Evolutionary conservation across 2,113 vertebrate species (phyloP).

Genomic region (Eulemur macaco): DNA sequence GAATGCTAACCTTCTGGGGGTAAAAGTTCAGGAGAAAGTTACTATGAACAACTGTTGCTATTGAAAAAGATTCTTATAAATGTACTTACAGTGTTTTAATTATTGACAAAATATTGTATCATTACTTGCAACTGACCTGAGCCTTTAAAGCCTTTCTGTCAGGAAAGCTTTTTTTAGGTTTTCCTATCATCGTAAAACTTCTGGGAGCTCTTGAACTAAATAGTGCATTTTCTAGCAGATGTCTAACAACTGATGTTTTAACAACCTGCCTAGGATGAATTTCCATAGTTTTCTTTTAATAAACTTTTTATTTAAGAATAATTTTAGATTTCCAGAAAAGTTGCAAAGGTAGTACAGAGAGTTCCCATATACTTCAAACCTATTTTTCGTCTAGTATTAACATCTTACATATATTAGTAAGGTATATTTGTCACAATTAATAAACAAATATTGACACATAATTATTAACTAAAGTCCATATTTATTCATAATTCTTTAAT

Average conservation of each 20-base stretch:
- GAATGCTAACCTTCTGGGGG: constrained; percentile 92
- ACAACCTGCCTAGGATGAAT: constrained; percentile 38
- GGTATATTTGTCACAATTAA: neutral
- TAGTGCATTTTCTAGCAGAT: constrained; percentile 50
- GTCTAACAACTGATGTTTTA: constrained; percentile 46
- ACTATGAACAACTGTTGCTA: constrained; percentile 87
- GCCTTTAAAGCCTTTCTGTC: constrained; percentile 66
- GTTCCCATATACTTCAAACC: neutral
- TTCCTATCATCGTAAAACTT: constrained; percentile 59
- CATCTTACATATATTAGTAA: neutral
- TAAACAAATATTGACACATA: neutral
- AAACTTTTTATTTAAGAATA: constrained; percentile 33
- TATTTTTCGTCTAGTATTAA: neutral
- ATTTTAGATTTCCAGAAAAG: constrained; percentile 36
- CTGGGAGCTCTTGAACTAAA: constrained; percentile 57
- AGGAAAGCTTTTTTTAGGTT: constrained; percentile 55
- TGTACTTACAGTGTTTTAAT: constrained; percentile 72
- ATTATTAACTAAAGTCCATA: constrained; percentile 8
- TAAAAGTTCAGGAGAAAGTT: constrained; percentile 90
- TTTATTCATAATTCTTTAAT: neutral
- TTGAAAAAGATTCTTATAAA: constrained; percentile 82
- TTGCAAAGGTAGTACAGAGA: neutral
- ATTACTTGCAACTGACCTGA: constrained; percentile 71
- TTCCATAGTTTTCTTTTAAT: neutral
- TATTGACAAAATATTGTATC: constrained; percentile 83